Percentiles rank a stretch among this genome's conserved stretches.
Evolutionary conservation across 1,140 invertebrate species (phyloP).

Genomic region (Drosophila seguyi): DNA sequence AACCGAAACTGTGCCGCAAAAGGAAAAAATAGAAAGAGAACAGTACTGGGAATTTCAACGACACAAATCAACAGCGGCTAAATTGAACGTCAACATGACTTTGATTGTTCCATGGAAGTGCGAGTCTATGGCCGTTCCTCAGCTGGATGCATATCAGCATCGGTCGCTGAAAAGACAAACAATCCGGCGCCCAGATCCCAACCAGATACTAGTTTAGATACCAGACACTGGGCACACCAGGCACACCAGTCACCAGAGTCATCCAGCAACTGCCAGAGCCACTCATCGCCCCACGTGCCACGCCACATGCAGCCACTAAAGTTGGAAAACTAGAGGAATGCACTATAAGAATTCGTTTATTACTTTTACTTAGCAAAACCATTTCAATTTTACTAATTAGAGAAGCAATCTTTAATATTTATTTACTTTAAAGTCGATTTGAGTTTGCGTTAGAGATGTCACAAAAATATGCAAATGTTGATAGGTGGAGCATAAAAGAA

Average conservation of each 20-base stretch:
- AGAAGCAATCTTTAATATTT: background rate
- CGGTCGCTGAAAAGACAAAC: slow-evolving; percentile 46
- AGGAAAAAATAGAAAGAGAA: slow-evolving; percentile 8
- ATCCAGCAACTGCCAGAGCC: slow-evolving; percentile 35
- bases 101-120: slow-evolving; percentile 65
- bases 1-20: slow-evolving; percentile 20
- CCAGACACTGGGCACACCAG: slow-evolving; percentile 5
- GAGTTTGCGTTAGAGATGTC: too few species aligned
- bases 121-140: slow-evolving; percentile 21
- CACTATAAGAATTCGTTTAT: background rate
- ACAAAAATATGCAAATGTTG: too few species aligned
- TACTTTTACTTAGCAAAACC: background rate
- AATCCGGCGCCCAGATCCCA: slow-evolving; percentile 17
- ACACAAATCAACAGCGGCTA: slow-evolving; percentile 78
- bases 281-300: slow-evolving; percentile 47
- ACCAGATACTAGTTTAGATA: slow-evolving; percentile 35
- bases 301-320: slow-evolving; percentile 27
- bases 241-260: slow-evolving; percentile 3
- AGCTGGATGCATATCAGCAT: slow-evolving; percentile 47
- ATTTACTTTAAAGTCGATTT: too few species aligned
- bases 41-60: slow-evolving; percentile 47
- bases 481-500: too few species aligned
- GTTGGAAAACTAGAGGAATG: background rate
- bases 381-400: background rate
- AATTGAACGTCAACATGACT: slow-evolving; percentile 80